A percentile compares a stretch with the other conserved stretches of the same genome.
Conservation (phyloP, 2,113 vertebrate species). For the Pelodiscus sinensis region DNA sequence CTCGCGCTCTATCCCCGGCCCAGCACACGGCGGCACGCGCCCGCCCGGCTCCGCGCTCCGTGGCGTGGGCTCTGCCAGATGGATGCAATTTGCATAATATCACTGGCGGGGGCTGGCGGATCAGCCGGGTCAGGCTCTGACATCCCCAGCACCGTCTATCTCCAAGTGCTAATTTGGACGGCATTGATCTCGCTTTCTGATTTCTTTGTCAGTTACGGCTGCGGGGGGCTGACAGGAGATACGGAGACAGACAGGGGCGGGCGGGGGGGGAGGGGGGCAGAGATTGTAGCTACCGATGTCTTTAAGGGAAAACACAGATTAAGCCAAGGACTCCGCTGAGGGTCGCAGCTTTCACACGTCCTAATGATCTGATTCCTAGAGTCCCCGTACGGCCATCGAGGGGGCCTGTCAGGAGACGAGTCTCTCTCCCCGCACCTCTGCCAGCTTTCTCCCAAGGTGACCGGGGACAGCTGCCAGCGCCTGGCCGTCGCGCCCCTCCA, state of each 20-base stretch:
- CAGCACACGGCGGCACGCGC: constrained; percentile 38
- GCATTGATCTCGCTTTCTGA: constrained; percentile 89
- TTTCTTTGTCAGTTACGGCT: constrained; percentile 89
- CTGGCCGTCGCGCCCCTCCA: too few species aligned
- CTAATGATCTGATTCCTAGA: constrained; percentile 77
- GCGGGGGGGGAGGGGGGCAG: constrained; percentile 70
- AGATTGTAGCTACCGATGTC: constrained; percentile 79
- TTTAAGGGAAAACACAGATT: constrained; percentile 76
- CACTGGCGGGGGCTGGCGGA: constrained; percentile 82
- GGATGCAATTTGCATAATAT: constrained; percentile 90
- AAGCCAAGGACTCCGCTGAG: constrained; percentile 77
- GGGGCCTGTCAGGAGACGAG: constrained; percentile 59
- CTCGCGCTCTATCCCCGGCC: constrained; percentile 46
- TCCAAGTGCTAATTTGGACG: constrained; percentile 89
- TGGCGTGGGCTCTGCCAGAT: constrained; percentile 80
- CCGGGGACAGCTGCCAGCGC: background rate
- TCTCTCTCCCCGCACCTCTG: constrained; percentile 43
- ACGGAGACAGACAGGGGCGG: constrained; percentile 81
- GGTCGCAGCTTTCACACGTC: constrained; percentile 73
- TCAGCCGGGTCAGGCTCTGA: constrained; percentile 87
- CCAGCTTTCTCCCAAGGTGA: constrained; percentile 29
- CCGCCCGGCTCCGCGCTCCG: constrained; percentile 80
- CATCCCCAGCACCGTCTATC: constrained; percentile 85
- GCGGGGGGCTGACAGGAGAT: constrained; percentile 82
- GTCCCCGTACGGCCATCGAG: constrained; percentile 64